Evolutionary conservation across 2,113 vertebrate species (phyloP), one percentile per base, ranked within the genome.

Genomic region (Cavia aperea): DNA sequence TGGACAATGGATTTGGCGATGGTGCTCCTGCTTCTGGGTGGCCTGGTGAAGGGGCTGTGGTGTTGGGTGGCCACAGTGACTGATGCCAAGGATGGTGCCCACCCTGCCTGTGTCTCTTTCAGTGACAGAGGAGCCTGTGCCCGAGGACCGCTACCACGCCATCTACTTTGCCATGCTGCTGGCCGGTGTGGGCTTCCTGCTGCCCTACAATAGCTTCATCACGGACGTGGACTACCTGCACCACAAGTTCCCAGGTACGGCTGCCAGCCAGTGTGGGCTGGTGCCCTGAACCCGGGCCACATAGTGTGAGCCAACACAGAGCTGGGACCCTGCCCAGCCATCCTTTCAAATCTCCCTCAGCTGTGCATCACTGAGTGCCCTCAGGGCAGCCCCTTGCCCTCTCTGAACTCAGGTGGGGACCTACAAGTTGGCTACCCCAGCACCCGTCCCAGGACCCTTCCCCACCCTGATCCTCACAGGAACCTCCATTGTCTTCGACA

Each of bases 151-250:
- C 94, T 99, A 99, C 97, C 99, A 99, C 91, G 98, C 99, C 92
- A 99, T 99, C 97, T 99, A 99, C 95, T 99, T 99, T 58, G 99
- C 99, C 2, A 99, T 99, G 99, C 97, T 99, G 90, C 97, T 99
- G 97, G 99, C 99, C 0, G 99, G 99, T 14, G 99, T 99, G 83
- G 99, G 99, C 43, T 99, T 99, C 97, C 98, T 99, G 93, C 98
- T 99, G 95, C 99, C 99, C 0, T 99, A 99, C 98, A 99, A 99
- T 97, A 99, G 99, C 92, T 99, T 99, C 94, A 99, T 99, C 96
- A 99, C 99, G 0, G 99, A 99, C 0, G 99, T 99, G 93, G 99
- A 99, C 96, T 99, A 99, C 95, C 98, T 99, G 90, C 99, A 99
- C 92, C 98, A 99, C 89, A 99, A 99, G 97, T 99, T 99, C 93